Conservation (phyloP, 2,113 vertebrate species). For the Rhinopithecus roxellana region DNA sequence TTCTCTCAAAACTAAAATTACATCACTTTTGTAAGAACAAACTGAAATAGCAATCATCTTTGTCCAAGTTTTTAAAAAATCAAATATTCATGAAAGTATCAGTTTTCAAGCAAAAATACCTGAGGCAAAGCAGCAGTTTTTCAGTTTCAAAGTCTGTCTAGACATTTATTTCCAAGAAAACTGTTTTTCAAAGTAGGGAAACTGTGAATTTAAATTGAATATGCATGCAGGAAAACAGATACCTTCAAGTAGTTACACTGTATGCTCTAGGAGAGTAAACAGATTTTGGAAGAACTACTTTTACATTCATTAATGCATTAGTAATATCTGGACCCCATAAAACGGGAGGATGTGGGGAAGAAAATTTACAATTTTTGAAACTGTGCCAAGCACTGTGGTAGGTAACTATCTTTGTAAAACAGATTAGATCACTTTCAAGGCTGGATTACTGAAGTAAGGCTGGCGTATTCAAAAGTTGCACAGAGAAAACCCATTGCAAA, state of each 20-base stretch:
- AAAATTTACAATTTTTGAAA: not conserved
- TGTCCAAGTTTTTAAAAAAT: slow-evolving; percentile 52
- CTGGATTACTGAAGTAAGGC: not conserved
- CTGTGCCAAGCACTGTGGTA: not conserved
- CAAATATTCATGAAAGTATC: slow-evolving; percentile 68
- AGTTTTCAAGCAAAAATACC: slow-evolving; percentile 63
- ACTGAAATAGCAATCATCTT: slow-evolving; percentile 43
- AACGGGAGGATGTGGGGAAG: not conserved
- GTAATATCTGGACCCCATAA: not conserved
- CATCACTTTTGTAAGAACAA: not conserved
- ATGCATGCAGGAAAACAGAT: slow-evolving; percentile 53
- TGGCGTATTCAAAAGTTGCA: not conserved
- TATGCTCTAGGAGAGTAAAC: not conserved
- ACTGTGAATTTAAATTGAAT: slow-evolving; percentile 56
- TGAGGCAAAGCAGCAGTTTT: slow-evolving; percentile 61
- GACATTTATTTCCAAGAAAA: slow-evolving; percentile 61
- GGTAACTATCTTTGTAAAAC: not conserved
- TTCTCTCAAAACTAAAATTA: slow-evolving; percentile 3
- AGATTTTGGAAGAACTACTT: not conserved
- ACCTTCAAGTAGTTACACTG: not conserved
- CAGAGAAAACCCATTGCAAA: not conserved
- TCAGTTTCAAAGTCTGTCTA: slow-evolving; percentile 56
- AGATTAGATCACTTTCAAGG: not conserved
- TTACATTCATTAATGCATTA: not conserved
- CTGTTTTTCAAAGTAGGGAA: slow-evolving; percentile 62